Evolutionary conservation across 2,113 vertebrate species (phyloP).

Genomic region (mouse (Mus musculus)): DNA sequence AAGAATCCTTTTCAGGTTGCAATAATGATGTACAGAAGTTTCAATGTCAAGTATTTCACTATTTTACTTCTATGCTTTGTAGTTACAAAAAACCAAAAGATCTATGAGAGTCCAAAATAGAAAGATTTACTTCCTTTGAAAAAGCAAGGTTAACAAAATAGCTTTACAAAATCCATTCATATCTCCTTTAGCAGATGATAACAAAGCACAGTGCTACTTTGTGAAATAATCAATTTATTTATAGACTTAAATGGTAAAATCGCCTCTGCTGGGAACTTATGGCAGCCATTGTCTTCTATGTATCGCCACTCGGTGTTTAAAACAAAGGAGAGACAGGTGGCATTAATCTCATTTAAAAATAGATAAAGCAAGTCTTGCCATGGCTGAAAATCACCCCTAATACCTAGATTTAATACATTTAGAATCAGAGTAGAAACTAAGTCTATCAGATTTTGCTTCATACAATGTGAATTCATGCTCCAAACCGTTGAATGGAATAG

Average conservation of each 20-base stretch:
- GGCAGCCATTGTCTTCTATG: neutral
- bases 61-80: neutral
- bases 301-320: neutral
- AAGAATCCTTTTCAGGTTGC: neutral
- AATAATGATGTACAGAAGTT: neutral
- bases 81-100: neutral
- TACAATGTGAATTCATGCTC: neutral
- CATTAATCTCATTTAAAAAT: constrained; percentile 41
- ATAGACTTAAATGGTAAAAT: constrained; percentile 10
- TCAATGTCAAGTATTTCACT: neutral
- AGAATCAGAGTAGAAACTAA: neutral
- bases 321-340: neutral
- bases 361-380: neutral
- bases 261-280: neutral
- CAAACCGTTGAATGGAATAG: neutral
- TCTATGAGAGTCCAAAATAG: neutral
- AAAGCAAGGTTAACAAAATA: constrained; percentile 10
- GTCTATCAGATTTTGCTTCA: constrained; percentile 9
- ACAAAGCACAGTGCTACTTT: neutral
- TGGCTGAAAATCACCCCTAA: neutral
- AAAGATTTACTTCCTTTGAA: neutral
- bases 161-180: constrained; percentile 20
- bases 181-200: neutral
- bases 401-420: neutral
- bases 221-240: neutral